Evolutionary conservation across 2,113 vertebrate species (phyloP).

Genomic region (Pachyramphus minor): DNA sequence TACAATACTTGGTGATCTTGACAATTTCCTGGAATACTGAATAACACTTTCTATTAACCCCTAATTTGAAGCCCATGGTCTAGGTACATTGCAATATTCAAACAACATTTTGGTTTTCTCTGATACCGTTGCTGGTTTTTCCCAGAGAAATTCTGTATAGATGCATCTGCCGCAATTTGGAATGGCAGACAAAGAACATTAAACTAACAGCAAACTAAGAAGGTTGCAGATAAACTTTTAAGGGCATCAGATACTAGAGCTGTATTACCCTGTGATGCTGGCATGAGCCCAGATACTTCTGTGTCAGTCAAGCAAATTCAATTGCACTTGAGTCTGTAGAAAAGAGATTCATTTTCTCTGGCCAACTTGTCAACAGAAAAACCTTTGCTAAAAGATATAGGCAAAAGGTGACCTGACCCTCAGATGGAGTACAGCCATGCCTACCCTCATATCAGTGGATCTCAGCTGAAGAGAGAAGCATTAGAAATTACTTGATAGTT

Average conservation of each 20-base stretch:
- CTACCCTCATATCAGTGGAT: background rate
- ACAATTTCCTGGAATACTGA: conserved; percentile 68
- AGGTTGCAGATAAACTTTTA: background rate
- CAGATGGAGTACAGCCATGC: background rate
- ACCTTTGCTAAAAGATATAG: background rate
- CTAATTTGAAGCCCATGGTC: conserved; percentile 23
- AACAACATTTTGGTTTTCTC: background rate
- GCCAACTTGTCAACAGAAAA: background rate
- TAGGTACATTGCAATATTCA: conserved; percentile 1
- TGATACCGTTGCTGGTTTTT: background rate
- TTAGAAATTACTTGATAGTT: background rate
- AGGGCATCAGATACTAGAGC: background rate
- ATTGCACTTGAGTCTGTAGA: background rate
- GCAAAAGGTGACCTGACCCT: background rate
- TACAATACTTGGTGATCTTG: conserved; percentile 50
- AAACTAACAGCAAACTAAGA: background rate
- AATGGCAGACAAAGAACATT: background rate
- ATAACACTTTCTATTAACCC: conserved; percentile 54
- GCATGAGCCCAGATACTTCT: background rate
- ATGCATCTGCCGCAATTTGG: background rate
- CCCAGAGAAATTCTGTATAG: background rate
- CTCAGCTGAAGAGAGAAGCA: background rate
- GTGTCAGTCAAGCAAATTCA: background rate
- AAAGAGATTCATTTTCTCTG: background rate
- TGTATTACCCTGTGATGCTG: background rate